Evolutionary conservation across 2,888 invertebrate species (phyloP), one percentile per base, ranked within the genome.

Genomic region (Drosophila eohydei): DNA sequence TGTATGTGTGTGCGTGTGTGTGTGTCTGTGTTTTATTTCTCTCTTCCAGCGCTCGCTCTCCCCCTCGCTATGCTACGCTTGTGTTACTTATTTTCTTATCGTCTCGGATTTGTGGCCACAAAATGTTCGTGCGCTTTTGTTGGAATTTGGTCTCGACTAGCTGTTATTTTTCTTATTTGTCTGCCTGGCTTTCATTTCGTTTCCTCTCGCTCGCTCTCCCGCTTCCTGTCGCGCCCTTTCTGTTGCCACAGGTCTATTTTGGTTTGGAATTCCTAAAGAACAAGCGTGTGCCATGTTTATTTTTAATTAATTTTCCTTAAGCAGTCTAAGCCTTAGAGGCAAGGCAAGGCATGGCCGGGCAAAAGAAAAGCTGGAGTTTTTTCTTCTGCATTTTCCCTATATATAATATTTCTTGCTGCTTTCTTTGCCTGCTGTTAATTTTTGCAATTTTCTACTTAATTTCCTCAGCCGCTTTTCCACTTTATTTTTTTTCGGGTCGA

Each of bases 231-330:
- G n/a, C n/a, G n/a, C 40, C 26, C 41, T 60, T 16, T 38, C 41
- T 38, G 51, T 58, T 50, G 88, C 85, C 82, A 71, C 82, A 73
- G 88, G 82, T 84, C 79, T 83, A 79, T 88, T 83, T 84, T 88
- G 68, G 77, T 77, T 74, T 74, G 84, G 89, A 84, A 84, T 89
- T 89, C 84, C 79, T 65, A 69, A 71, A 80, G 89, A 64, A 85
- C 85, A 89, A 85, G 88, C 80, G 80, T 84, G 86, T 86, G 86
- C 88, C 84, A 86, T 86, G 85, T 86, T 86, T 88, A 86, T 86
- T 89, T 86, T 86, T 86, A 86, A 86, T 86, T 86, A 86, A 86
- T 86, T 86, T 86, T 89, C 82, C 88, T 89, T 87, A 89, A 89
- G 89, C 85, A 89, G 89, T 89, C 79, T 89, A 71, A 85, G 88